A percentile compares a stretch with the other conserved stretches of the same genome.
Evolutionary conservation across 2,797 vertebrate species (phyloP).

Genomic region (Molossus alvarezi): DNA sequence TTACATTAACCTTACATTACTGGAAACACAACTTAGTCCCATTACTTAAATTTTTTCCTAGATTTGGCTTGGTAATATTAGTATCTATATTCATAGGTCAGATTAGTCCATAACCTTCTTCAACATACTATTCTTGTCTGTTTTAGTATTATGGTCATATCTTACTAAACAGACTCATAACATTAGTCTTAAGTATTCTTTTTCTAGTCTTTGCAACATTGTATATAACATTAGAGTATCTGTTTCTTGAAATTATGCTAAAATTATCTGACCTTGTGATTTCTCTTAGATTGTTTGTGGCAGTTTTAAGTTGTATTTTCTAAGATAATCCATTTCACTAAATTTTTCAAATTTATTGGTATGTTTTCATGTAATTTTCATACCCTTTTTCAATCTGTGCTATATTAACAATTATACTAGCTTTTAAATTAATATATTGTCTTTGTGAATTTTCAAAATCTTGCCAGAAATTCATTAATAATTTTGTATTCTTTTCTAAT

Average conservation of each 20-base stretch:
- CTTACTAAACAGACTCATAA: constrained; percentile 11
- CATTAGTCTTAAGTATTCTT: neutral
- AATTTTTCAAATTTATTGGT: constrained; percentile 14
- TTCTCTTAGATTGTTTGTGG: neutral
- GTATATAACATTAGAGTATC: neutral
- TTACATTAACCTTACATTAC: constrained; percentile 10
- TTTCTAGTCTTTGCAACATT: constrained; percentile 15
- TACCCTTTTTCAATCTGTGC: constrained; percentile 44
- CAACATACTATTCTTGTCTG: neutral
- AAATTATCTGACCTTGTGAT: neutral
- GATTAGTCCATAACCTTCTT: neutral
- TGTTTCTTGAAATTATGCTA: constrained; percentile 51
- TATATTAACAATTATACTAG: neutral
- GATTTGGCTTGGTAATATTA: neutral
- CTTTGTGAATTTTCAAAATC: neutral
- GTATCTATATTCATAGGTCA: neutral
- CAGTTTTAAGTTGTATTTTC: constrained; percentile 10
- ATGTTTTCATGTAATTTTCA: neutral
- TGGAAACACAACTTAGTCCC: neutral
- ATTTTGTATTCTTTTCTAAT: neutral
- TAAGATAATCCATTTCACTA: neutral
- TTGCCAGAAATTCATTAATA: neutral
- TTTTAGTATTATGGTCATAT: neutral
- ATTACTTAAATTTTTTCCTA: neutral
- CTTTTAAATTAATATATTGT: constrained; percentile 54